phyloP scores from a whole-genome alignment of 2,888 invertebrate species.

The Aporophyla lueneburgensis region DNA sequence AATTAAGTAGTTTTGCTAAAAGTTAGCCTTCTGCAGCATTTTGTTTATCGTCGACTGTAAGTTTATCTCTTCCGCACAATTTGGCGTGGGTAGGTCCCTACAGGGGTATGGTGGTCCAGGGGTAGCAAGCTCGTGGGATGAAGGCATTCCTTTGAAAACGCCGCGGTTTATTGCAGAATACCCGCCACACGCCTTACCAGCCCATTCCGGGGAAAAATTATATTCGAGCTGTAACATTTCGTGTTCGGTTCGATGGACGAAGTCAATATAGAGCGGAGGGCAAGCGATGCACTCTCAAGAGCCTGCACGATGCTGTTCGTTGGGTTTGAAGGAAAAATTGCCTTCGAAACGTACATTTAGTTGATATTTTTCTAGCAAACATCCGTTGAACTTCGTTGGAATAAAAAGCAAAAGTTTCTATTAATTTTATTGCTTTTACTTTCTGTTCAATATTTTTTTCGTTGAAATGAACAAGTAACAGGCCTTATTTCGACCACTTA shows the following conservation, averaged over 20 bases:
- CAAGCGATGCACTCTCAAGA: conserved; percentile 31
- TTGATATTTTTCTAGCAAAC: background rate
- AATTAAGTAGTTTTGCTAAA: too few species aligned
- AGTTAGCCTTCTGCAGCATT: conserved; percentile 29
- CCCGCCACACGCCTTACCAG: conserved; percentile 44
- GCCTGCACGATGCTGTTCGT: background rate
- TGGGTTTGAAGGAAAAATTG: background rate
- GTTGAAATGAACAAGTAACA: background rate
- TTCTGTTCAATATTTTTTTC: background rate
- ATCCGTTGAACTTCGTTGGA: background rate
- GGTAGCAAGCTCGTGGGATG: conserved; percentile 6
- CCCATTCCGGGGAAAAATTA: conserved; percentile 38
- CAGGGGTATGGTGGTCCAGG: background rate
- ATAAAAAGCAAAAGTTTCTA: background rate
- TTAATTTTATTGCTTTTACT: background rate
- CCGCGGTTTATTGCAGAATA: conserved; percentile 61
- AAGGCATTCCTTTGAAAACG: conserved; percentile 56
- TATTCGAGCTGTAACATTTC: conserved; percentile 34
- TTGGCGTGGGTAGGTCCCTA: conserved; percentile 55
- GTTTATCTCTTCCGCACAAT: conserved; percentile 79
- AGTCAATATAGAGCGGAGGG: conserved; percentile 18
- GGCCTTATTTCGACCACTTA: background rate
- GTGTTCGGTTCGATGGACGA: conserved; percentile 1
- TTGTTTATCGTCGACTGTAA: conserved; percentile 20
- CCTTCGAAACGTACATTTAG: background rate